Evolutionary conservation across 30 jellyfish, hydroid and myxozoan species (phyloP).

Genomic region (Aurelia sp.): DNA sequence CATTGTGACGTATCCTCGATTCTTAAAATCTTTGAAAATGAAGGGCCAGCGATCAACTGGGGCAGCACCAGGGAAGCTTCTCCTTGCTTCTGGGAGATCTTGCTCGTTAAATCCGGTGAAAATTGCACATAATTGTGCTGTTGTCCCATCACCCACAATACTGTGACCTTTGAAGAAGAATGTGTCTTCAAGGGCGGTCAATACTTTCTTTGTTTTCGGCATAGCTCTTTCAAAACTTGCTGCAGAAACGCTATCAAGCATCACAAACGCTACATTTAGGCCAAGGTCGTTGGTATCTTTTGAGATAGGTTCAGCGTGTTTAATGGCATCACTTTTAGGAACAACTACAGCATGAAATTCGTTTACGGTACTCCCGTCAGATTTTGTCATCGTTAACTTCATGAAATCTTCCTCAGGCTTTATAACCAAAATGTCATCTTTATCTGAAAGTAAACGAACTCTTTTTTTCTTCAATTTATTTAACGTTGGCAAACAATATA

Average conservation of each 20-base stretch:
- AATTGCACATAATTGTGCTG: slow-evolving; percentile 75
- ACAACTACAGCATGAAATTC: slow-evolving; percentile 19
- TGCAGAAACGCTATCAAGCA: slow-evolving; percentile 49
- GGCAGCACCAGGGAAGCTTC: slow-evolving; percentile 24
- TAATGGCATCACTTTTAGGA: slow-evolving; percentile 8
- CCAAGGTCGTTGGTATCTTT: slow-evolving; percentile 16
- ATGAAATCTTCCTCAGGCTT: slow-evolving; percentile 39
- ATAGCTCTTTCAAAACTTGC: slow-evolving; percentile 31
- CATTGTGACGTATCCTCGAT: slow-evolving; percentile 70
- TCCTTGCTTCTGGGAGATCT: slow-evolving; percentile 71
- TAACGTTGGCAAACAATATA: no score
- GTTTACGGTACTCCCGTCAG: slow-evolving; percentile 7
- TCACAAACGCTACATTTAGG: slow-evolving; percentile 32
- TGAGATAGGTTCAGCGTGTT: slow-evolving; percentile 3
- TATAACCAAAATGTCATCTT: not conserved
- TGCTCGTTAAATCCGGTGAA: slow-evolving; percentile 54
- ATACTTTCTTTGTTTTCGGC: slow-evolving; percentile 33
- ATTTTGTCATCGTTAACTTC: slow-evolving; percentile 6
- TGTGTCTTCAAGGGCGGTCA: slow-evolving; percentile 14
- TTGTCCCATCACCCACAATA: slow-evolving; percentile 83
- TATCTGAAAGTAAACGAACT: not conserved
- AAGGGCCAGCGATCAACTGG: slow-evolving; percentile 84
- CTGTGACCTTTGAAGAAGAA: slow-evolving; percentile 57
- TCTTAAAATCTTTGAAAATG: slow-evolving; percentile 74
- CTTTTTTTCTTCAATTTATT: no score